phyloP scores from a whole-genome alignment of 2,888 invertebrate species.

The Catocala sponsa region DNA sequence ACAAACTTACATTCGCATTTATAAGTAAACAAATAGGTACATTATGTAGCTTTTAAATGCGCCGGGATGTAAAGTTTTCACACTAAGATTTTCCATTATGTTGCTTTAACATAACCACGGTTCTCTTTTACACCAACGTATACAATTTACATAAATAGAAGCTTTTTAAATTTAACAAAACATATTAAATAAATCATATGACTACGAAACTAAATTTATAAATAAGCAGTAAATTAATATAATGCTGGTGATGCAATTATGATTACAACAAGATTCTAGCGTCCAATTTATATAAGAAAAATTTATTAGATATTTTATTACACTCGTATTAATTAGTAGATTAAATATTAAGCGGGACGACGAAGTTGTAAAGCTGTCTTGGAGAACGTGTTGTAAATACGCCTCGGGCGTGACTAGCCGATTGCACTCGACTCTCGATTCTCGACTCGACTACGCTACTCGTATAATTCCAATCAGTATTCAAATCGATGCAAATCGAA shows the following conservation, averaged over 20 bases:
- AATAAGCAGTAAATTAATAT: conserved; percentile 35
- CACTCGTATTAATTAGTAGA: conserved; percentile 45
- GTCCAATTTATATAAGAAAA: conserved; percentile 26
- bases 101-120: no score
- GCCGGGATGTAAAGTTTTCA: no score
- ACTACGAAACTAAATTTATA: conserved; percentile 23
- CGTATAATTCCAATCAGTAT: conserved; percentile 80
- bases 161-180: conserved; percentile 13
- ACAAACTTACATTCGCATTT: no score
- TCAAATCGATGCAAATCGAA: conserved; percentile 83
- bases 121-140: no score
- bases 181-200: conserved; percentile 13
- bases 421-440: conserved; percentile 63
- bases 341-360: conserved; percentile 48
- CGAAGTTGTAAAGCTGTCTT: conserved; percentile 58
- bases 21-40: no score
- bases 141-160: neutral
- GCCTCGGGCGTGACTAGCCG: conserved; percentile 62
- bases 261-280: conserved; percentile 26
- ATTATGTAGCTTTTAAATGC: no score
- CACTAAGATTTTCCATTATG: no score
- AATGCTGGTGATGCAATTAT: conserved; percentile 29
- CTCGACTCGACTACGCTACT: conserved; percentile 46
- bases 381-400: conserved; percentile 60
- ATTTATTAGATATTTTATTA: conserved; percentile 40